Conservation (phyloP, 2,797 vertebrate species). For the Choloepus didactylus region DNA sequence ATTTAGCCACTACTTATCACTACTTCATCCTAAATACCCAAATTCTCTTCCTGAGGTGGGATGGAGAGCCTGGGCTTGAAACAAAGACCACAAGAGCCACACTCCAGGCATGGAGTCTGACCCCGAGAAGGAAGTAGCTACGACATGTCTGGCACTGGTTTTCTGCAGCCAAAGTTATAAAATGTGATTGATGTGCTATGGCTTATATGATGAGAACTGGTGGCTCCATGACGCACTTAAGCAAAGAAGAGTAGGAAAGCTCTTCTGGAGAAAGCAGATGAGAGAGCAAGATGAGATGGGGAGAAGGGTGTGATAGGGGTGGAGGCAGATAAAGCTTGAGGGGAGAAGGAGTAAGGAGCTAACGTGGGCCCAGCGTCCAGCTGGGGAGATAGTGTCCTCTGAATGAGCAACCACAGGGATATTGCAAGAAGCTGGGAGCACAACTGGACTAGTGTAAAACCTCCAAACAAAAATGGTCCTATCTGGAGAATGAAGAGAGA, state of each 20-base stretch:
- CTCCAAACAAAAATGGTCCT: not conserved
- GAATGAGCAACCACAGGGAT: not conserved
- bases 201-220: not conserved
- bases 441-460: not conserved
- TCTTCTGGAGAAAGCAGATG: not conserved
- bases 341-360: not conserved
- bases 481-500: slow-evolving; percentile 5
- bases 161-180: not conserved
- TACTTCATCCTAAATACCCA: not conserved
- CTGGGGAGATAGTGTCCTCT: not conserved
- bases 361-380: not conserved
- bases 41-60: slow-evolving; percentile 31
- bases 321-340: not conserved
- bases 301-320: too few relatives aligned
- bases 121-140: not conserved
- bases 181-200: not conserved
- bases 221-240: not conserved
- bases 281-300: not conserved
- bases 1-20: not conserved
- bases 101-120: slow-evolving; percentile 9
- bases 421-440: not conserved
- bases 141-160: not conserved
- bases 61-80: not conserved
- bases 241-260: not conserved
- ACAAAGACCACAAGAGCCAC: slow-evolving; percentile 13